A percentile compares a stretch with the other conserved stretches of the same genome.
Evolutionary conservation across 2,797 vertebrate genomes (phyloP).

Genomic region (Acanthurus tractus): DNA sequence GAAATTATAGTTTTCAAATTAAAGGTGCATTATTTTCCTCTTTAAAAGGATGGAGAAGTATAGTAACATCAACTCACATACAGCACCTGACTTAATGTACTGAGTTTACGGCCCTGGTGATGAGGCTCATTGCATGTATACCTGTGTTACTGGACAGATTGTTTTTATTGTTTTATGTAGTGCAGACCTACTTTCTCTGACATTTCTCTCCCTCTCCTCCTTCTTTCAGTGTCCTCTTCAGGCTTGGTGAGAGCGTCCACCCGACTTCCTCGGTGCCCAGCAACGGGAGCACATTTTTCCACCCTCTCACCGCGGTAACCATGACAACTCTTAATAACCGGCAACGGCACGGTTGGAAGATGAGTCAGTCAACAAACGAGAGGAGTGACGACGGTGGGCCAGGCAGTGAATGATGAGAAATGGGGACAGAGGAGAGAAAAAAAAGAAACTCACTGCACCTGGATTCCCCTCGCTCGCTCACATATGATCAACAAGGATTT

Average conservation of each 20-base stretch:
- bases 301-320: constrained; percentile 81
- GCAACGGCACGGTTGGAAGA: constrained; percentile 76
- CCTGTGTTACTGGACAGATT: constrained; percentile 49
- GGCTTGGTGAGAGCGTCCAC: constrained; percentile 94
- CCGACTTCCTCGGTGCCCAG: constrained; percentile 86
- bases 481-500: constrained; percentile 79
- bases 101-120: constrained; percentile 4
- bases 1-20: too few relatives aligned
- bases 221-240: constrained; percentile 94
- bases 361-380: constrained; percentile 82
- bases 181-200: constrained; percentile 38
- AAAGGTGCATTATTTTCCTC: too few relatives aligned
- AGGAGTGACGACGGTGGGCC: constrained; percentile 54
- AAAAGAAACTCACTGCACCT: constrained; percentile 32
- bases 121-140: background rate
- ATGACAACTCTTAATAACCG: constrained; percentile 81
- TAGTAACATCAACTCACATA: background rate
- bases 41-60: background rate
- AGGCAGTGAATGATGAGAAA: constrained; percentile 51
- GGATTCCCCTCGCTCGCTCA: constrained; percentile 58
- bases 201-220: constrained; percentile 59
- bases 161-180: constrained; percentile 62
- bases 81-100: background rate
- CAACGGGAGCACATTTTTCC: constrained; percentile 89
- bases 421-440: constrained; percentile 50